Percentiles rank a stretch among this genome's conserved stretches.
Evolutionary conservation across 2,797 vertebrate species (phyloP).

Genomic region (Carcharodon carcharias): DNA sequence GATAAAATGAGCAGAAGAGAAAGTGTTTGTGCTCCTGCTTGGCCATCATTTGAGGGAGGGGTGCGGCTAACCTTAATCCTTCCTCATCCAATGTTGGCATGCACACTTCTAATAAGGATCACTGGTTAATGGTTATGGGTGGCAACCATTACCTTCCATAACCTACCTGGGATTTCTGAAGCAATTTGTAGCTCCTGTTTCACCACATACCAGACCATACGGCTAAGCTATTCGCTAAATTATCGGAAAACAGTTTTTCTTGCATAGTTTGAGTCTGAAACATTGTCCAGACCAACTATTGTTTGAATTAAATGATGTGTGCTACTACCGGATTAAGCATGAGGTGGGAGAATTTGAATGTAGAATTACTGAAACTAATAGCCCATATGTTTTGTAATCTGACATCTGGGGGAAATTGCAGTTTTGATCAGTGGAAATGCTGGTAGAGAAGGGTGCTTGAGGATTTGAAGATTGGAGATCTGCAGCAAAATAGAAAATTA

Average conservation of each 20-base stretch:
- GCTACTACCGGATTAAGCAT: background rate
- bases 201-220: too few species aligned
- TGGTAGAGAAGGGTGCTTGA: background rate
- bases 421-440: background rate
- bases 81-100: background rate
- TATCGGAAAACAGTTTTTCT: background rate
- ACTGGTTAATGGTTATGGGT: background rate
- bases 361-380: background rate
- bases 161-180: background rate
- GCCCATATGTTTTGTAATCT: background rate
- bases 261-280: background rate
- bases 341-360: background rate
- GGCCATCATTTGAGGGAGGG: background rate
- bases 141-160: background rate
- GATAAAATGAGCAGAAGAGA: background rate
- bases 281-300: background rate
- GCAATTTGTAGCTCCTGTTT: background rate
- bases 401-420: background rate
- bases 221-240: background rate
- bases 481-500: background rate
- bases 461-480: background rate
- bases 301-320: background rate
- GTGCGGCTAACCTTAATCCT: background rate
- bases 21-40: background rate
- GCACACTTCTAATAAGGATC: background rate